phyloP scores from a whole-genome alignment of 2,888 invertebrate genomes.

The Rotaria magnacalcarata region DNA sequence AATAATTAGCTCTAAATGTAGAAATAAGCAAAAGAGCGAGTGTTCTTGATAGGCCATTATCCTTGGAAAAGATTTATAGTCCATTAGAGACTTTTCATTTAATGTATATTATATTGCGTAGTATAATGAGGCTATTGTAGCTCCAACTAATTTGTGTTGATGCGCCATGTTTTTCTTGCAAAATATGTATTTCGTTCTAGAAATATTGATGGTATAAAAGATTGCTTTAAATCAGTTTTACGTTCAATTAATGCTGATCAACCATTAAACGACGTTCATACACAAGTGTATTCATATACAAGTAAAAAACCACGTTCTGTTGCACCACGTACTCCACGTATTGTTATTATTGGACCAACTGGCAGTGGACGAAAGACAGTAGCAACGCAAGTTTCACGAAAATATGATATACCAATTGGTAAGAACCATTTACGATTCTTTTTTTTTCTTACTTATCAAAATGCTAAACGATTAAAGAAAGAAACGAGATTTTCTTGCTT shows the following conservation, averaged over 20 bases:
- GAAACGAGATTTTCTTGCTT: too few species aligned
- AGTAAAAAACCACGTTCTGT: constrained; percentile 52
- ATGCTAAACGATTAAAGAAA: too few species aligned
- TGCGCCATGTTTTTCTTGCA: too few species aligned
- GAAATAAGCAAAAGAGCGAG: too few species aligned
- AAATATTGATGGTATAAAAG: constrained; percentile 43
- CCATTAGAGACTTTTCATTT: too few species aligned
- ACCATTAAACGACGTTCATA: constrained; percentile 58
- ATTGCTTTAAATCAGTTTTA: constrained; percentile 40
- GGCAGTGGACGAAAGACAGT: constrained; percentile 58
- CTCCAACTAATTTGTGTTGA: too few species aligned
- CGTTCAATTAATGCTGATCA: constrained; percentile 58
- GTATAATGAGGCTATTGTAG: too few species aligned
- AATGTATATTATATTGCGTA: too few species aligned
- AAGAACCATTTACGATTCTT: neutral
- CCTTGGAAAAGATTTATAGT: too few species aligned
- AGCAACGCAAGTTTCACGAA: constrained; percentile 56
- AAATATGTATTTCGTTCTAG: neutral
- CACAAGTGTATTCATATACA: constrained; percentile 51
- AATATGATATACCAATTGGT: constrained; percentile 59
- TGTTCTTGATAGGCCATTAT: too few species aligned
- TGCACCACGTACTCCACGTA: constrained; percentile 58
- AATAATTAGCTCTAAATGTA: too few species aligned
- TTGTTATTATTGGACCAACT: constrained; percentile 57
- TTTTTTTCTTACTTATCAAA: too few species aligned